Evolutionary conservation across 1,140 invertebrate species (phyloP).

Genomic region (Heliconius melpomene): DNA sequence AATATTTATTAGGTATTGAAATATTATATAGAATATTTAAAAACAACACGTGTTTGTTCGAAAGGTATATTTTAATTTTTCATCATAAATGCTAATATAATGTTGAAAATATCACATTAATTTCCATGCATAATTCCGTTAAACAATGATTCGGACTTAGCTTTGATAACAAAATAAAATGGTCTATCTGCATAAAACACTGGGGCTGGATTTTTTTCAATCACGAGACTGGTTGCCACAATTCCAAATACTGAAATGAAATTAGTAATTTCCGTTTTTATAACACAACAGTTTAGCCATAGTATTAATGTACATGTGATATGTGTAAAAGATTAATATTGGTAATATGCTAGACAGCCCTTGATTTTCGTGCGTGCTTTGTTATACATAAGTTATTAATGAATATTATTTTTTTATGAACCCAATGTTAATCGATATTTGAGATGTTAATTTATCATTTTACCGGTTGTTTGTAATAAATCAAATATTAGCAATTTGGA

Average conservation of each 20-base stretch:
- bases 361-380: neutral
- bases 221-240: conserved; percentile 21
- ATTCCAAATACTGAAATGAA: conserved; percentile 23
- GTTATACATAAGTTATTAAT: too few relatives aligned
- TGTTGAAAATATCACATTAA: neutral
- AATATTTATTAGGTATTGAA: too few relatives aligned
- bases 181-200: conserved; percentile 34
- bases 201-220: neutral
- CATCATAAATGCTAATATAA: neutral
- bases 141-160: conserved; percentile 23
- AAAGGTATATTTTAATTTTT: neutral
- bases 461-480: neutral
- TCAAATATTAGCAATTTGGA: neutral
- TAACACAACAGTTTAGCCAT: neutral
- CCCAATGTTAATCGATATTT: too few relatives aligned
- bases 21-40: neutral
- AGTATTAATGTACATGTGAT: neutral
- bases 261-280: conserved; percentile 7
- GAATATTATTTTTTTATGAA: too few relatives aligned
- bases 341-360: neutral
- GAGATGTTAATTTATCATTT: too few relatives aligned
- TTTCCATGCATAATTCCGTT: conserved; percentile 20
- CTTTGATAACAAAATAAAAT: conserved; percentile 31
- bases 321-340: neutral
- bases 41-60: neutral